Evolutionary conservation across 2,888 invertebrate genomes (phyloP), one percentile per base, ranked within the genome.

Genomic region (Catocala fraxini): DNA sequence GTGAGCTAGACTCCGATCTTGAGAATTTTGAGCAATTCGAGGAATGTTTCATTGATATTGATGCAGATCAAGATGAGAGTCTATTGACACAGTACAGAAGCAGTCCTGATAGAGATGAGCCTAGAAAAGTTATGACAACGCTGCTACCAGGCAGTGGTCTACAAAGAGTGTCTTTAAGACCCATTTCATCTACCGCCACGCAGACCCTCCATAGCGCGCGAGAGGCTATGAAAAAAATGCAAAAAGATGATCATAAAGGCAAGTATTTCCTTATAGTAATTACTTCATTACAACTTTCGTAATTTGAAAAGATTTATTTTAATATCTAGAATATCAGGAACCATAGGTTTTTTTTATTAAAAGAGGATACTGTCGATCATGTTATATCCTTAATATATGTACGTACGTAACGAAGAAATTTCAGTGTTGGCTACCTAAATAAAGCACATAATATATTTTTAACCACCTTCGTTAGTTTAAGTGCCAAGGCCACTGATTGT

Each of bases 1-100:
- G 83, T 56, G 93, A 93, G 70, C 67, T 93, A 10, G 93, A 94
- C 60, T 89, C 91, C 0, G 94, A 94, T 76, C 83, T 91, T 15
- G 93, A 93, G 53, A 91, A 89, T 57, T 93, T 90, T 61, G 93
- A 93, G 65, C 89, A 89, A 59, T 92, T 93, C 45, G 92, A 92
- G 60, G 93, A 93, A 59, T 86, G 88, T 47, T 88, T 93, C 33
- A 79, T 94, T n/a, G 93, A 94, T 67, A 91, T 93, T 43, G 93
- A 94, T 59, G 90, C 90, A 9, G 93, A 93, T 65, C 85, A 89
- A 47, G 92, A 92, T 43, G 88, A 89, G 2, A 76, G 80, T 42
- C 62, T 84, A 5, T 82, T 89, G 25, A 83, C 84, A 15, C 85
- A 86, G 34, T 90, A 88, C 63, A 80, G 84, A 56, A 84, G 77